These are phyloP conservation scores for Erebia ligea DNA, from an alignment of 2,888 invertebrate genomes.

Conservation along the genomic window DNA sequence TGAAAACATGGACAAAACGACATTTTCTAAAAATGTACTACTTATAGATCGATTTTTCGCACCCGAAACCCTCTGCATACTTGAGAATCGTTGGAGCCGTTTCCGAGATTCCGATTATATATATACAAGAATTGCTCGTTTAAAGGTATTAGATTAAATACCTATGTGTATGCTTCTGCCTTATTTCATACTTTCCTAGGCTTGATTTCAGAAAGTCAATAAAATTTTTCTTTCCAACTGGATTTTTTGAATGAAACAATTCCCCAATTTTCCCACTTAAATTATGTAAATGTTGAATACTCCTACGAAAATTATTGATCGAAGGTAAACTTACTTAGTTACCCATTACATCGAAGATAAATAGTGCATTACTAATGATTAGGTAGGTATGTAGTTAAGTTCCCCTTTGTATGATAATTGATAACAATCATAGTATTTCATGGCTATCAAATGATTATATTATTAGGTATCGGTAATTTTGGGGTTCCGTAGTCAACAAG, in stretches of 20 bases:
- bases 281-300: slow-evolving; percentile 7
- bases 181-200: background rate
- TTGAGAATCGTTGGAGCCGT: too few species aligned
- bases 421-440: slow-evolving; percentile 5
- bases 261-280: background rate
- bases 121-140: too few species aligned
- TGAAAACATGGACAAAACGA: too few species aligned
- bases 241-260: too few species aligned
- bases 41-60: too few species aligned
- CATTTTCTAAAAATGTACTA: too few species aligned
- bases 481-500: background rate
- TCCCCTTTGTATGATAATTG: slow-evolving; percentile 3
- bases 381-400: slow-evolving; percentile 10
- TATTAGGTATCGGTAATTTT: background rate
- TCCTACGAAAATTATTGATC: slow-evolving; percentile 8
- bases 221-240: too few species aligned
- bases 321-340: background rate
- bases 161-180: too few species aligned
- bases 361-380: slow-evolving; percentile 14
- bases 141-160: too few species aligned
- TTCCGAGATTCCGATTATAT: too few species aligned
- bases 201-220: background rate
- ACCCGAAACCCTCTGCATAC: too few species aligned
- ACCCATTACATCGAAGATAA: slow-evolving; percentile 7
- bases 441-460: slow-evolving; percentile 9